Evolutionary conservation across 2,888 invertebrate species (phyloP).

Genomic region (Phortica magna): DNA sequence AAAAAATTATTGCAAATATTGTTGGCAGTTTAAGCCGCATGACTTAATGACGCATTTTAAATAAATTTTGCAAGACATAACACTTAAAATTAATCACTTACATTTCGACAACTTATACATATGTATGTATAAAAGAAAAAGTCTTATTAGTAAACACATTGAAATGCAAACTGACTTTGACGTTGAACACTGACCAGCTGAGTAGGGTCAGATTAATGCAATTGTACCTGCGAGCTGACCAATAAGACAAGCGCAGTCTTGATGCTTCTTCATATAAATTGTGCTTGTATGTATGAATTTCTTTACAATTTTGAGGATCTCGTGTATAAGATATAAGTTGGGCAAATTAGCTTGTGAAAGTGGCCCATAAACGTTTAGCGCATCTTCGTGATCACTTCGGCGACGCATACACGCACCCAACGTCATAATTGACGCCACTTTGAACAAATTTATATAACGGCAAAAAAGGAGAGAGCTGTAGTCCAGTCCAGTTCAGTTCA

Average conservation of each 20-base stretch:
- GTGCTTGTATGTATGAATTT: neutral
- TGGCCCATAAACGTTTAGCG: neutral
- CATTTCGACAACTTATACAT: no score
- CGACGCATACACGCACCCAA: neutral
- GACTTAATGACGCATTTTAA: neutral
- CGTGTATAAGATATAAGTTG: neutral
- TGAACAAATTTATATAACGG: constrained; percentile 50
- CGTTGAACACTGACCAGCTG: neutral
- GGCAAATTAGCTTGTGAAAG: neutral
- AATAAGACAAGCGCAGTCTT: neutral
- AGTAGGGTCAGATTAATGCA: neutral
- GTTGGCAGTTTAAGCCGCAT: neutral
- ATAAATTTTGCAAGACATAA: no score
- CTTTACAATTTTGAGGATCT: neutral
- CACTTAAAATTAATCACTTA: no score
- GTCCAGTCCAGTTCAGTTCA: neutral
- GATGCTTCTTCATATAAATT: neutral
- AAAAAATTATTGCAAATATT: neutral
- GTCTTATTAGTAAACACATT: neutral
- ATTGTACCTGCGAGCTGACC: neutral
- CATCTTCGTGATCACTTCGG: neutral
- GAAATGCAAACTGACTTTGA: neutral
- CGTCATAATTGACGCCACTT: constrained; percentile 69
- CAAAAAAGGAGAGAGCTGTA: constrained; percentile 47
- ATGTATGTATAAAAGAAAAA: neutral